Evolutionary conservation across 2,797 vertebrate species (phyloP), one percentile per base, ranked within the genome.

Genomic region (Rhinoraja longicauda): DNA sequence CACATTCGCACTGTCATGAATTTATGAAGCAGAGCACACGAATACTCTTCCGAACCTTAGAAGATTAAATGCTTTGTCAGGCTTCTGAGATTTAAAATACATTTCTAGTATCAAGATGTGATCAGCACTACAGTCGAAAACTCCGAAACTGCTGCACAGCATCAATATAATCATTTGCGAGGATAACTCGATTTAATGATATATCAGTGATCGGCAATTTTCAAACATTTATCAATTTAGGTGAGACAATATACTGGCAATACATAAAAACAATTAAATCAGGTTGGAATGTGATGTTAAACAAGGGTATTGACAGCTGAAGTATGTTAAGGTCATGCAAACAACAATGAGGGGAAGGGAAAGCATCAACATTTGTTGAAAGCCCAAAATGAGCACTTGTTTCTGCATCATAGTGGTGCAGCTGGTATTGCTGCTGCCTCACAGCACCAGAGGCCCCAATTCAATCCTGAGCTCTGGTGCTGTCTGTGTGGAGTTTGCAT

Each of bases 81-180:
- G 70, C 90, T 92, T 53, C 45, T 13, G 39, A 32, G 90, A 92
- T n/a, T 53, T 75, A 92, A 26, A 75, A 72, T 92, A 75, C 45
- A 92, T 75, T 72, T 73, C n/a, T 91, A 45, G 36, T 53, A 67
- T 91, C 21, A 45, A 73, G 90, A 29, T 91, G 10, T 73, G 17
- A 88, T 67, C 84, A 9, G 62, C 59, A 24, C 59, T 36, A 67
- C n/a, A 67, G n/a, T 67, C 67, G 84, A 67, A 88, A 88, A 88
- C 62, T 24, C 32, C 36, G 84, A 88, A 36, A 88, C 13, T 91
- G 2, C 90, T 91, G 90, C 90, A 91, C 29, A 91, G 90, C 67
- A 90, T 29, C 90, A 92, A 57, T 92, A 75, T 13, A 57, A 29
- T 75, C 39, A 75, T 53, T 86, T 86, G 0, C 24, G 15, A 21